A percentile compares a stretch with the other conserved stretches of the same genome.
These are phyloP conservation scores for Lasioglossum morio DNA, from an alignment of 2,888 invertebrate genomes.

Conservation along the genomic window DNA sequence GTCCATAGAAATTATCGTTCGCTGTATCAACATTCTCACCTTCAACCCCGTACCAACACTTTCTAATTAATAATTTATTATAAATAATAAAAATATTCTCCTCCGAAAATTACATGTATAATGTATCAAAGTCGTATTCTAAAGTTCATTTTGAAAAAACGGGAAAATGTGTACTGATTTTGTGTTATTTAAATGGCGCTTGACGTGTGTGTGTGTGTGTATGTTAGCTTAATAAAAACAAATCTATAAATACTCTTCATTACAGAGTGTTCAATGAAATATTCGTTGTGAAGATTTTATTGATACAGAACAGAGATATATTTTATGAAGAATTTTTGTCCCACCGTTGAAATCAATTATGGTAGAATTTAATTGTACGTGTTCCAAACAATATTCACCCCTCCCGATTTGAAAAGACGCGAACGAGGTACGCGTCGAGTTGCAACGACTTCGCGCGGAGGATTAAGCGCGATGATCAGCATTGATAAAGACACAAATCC, in stretches of 20 bases:
- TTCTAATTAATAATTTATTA: no score
- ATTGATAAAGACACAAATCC: slow-evolving; percentile 65
- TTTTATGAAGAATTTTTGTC: not conserved
- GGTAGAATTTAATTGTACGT: slow-evolving; percentile 34
- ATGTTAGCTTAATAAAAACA: no score
- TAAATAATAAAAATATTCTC: not conserved
- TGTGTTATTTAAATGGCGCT: not conserved
- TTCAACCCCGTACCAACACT: not conserved
- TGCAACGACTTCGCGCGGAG: slow-evolving; percentile 66
- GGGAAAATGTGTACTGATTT: not conserved
- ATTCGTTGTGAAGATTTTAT: not conserved
- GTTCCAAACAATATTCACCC: slow-evolving; percentile 17
- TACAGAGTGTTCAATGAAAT: no score
- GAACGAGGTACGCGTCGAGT: slow-evolving; percentile 65
- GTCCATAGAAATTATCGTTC: slow-evolving; percentile 10
- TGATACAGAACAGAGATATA: not conserved
- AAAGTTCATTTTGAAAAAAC: not conserved
- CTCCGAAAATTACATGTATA: not conserved
- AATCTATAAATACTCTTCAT: no score
- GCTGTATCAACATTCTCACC: not conserved
- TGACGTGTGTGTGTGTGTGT: no score
- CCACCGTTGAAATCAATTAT: slow-evolving; percentile 11
- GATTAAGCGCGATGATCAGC: slow-evolving; percentile 71
- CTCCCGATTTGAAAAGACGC: slow-evolving; percentile 21
- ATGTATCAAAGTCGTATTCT: not conserved